Evolutionary conservation across 2,797 vertebrate species (phyloP), one percentile per base, ranked within the genome.

Genomic region (Lagorchestes hirsutus): DNA sequence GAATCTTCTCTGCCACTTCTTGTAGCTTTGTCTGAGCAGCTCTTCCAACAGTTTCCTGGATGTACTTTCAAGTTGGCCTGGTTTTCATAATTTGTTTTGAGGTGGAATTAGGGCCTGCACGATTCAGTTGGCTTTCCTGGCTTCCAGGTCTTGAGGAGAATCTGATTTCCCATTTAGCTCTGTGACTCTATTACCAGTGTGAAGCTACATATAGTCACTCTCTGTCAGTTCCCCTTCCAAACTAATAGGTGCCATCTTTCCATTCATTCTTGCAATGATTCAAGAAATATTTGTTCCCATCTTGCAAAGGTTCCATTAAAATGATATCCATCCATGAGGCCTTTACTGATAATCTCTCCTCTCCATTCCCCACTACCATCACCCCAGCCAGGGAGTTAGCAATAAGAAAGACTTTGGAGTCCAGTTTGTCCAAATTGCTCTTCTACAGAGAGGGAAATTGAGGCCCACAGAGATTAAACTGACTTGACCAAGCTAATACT

Each of bases 21-120:
- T 28, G 74, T 2, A 22, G 50, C 55, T 94, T 91, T 24, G 10
- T 46, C 4, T 12, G 5, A 54, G 5, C 6, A 6, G 8, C n/a
- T 91, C 55, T 59, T 50, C 55, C 96, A 74, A 90, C 87, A 8
- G 1, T 0, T 18, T 2, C 74, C 52, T 67, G 28, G 24, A 29
- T 95, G 59, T 54, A 82, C 94, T 93, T 93, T 94, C 91, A 87
- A 92, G 67, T 67, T 91, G 54, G 82, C 50, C 24, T 96, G 13
- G 74, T 93, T 95, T 94, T 57, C 90, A 46, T 55, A 28, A 59
- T 92, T 96, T 93, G 55, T 95, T 97, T 97, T n/a, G 95, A 95
- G 93, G 92, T 91, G 16, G 92, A 55, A 67, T 94, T 94, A 97
- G 82, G 59, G 40, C 31, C 62, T 74, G 16, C 16, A 22, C 59